phyloP scores from a whole-genome alignment of 2,797 vertebrate species.

The Limosa lapponica region DNA sequence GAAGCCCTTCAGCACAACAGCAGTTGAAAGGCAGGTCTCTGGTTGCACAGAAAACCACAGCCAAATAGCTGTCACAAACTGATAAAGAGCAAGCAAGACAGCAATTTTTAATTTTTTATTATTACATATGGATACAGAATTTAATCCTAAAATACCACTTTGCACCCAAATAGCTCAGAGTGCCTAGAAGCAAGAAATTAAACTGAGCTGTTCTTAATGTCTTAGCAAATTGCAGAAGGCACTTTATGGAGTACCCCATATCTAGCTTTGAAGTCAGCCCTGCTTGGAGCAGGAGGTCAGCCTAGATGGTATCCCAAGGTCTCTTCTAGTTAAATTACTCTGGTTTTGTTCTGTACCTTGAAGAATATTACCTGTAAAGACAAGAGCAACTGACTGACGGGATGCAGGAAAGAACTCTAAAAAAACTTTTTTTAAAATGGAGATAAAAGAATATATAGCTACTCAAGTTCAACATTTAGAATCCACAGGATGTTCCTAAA shows the following conservation, averaged over 20 bases:
- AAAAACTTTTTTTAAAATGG: not conserved
- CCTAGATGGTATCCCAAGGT: not conserved
- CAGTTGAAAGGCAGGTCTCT: not conserved
- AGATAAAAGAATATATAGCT: not conserved
- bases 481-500: not conserved
- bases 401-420: not conserved
- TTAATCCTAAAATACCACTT: not conserved
- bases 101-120: not conserved
- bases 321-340: not conserved
- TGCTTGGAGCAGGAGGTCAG: not conserved
- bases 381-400: not conserved
- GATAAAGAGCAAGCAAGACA: not conserved
- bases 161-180: not conserved
- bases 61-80: not conserved
- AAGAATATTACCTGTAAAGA: not conserved
- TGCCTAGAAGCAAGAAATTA: not conserved
- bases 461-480: not conserved
- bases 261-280: not conserved
- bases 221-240: not conserved
- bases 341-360: not conserved
- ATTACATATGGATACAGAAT: not conserved
- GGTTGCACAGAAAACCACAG: not conserved
- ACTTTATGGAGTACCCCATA: not conserved
- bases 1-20: not conserved
- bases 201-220: not conserved